Evolutionary conservation across 1,140 invertebrate genomes (phyloP).

Genomic region (Caerostris extrusa): DNA sequence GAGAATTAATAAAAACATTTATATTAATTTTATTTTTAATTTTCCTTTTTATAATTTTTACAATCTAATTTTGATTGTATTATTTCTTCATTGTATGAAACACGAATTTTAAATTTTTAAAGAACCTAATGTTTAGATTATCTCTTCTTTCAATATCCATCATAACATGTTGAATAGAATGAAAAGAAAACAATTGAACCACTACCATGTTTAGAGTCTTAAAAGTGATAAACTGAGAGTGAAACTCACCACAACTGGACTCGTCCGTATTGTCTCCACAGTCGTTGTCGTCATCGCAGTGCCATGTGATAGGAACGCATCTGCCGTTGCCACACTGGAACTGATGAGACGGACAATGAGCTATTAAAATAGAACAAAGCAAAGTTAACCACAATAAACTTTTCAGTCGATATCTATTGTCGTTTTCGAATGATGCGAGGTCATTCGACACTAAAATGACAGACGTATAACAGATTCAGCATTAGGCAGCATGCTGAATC

Average conservation of each 20-base stretch:
- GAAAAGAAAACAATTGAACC: neutral
- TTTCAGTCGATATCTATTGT: neutral
- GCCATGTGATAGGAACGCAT: conserved; percentile 89
- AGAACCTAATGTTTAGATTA: too few relatives aligned
- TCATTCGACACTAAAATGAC: too few relatives aligned
- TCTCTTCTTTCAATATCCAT: too few relatives aligned
- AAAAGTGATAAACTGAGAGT: neutral
- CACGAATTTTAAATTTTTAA: too few relatives aligned
- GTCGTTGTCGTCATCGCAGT: conserved; percentile 84
- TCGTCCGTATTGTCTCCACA: conserved; percentile 84
- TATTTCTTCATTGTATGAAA: too few relatives aligned
- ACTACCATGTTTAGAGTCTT: neutral
- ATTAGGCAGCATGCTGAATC: too few relatives aligned
- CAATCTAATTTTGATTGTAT: too few relatives aligned
- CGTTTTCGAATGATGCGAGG: too few relatives aligned
- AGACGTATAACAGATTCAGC: too few relatives aligned
- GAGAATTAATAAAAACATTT: too few relatives aligned
- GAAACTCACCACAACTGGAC: conserved; percentile 79
- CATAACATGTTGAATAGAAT: neutral
- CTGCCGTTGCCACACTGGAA: conserved; percentile 96
- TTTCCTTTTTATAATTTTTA: too few relatives aligned
- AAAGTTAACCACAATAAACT: neutral
- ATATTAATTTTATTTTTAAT: too few relatives aligned
- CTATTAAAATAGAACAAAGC: neutral
- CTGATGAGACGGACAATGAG: conserved; percentile 90